A percentile compares a stretch with the other conserved stretches of the same genome.
phyloP scores from a whole-genome alignment of 2,888 invertebrate genomes.

The Stenchaetothrips biformis region DNA sequence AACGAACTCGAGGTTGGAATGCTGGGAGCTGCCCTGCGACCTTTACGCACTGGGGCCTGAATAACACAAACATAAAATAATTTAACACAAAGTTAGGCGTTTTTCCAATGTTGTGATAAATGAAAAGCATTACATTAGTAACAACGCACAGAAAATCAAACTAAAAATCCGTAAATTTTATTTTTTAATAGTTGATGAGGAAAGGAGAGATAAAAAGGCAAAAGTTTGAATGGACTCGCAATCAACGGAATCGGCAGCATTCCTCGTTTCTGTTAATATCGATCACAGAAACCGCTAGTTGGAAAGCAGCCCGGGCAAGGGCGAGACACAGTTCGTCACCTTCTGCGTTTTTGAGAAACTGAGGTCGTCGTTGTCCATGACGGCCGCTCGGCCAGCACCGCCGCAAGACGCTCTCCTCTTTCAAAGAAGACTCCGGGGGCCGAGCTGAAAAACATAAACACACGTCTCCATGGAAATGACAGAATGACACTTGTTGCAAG shows the following conservation, averaged over 20 bases:
- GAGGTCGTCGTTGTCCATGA: neutral
- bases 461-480: constrained; percentile 18
- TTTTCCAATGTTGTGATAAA: too few relatives aligned
- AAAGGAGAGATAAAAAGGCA: neutral
- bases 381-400: neutral
- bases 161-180: neutral
- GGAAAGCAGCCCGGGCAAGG: neutral
- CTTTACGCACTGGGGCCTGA: constrained; percentile 30
- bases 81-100: too few relatives aligned
- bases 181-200: neutral
- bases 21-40: constrained; percentile 30
- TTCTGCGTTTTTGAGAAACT: neutral
- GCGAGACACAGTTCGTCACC: neutral
- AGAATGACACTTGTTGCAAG: constrained; percentile 23
- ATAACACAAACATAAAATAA: neutral
- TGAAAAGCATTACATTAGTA: neutral
- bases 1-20: neutral
- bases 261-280: too few relatives aligned
- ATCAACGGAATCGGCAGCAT: too few relatives aligned
- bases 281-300: too few relatives aligned
- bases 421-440: too few relatives aligned
- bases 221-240: too few relatives aligned
- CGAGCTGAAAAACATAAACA: neutral
- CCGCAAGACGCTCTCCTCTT: neutral
- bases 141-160: neutral